phyloP scores from a whole-genome alignment of 2,113 vertebrate genomes.

The Brachionichthys hirsutus region DNA sequence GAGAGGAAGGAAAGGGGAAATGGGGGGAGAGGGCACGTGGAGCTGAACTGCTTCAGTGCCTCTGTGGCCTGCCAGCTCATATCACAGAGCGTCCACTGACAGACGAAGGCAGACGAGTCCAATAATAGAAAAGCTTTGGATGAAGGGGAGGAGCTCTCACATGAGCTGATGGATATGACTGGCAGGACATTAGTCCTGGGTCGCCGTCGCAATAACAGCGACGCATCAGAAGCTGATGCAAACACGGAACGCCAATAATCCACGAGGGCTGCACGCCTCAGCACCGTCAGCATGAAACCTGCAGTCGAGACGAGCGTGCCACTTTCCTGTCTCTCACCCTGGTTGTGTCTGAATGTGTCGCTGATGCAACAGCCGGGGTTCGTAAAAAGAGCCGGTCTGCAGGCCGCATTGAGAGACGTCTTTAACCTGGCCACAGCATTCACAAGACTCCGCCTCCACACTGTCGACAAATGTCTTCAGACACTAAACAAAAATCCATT shows the following conservation, averaged over 20 bases:
- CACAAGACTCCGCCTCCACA: constrained; percentile 9
- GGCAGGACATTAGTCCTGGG: constrained; percentile 19
- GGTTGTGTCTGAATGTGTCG: constrained; percentile 4
- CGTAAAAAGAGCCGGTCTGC: background rate
- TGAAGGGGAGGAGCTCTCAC: constrained; percentile 31
- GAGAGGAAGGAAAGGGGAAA: constrained; percentile 30
- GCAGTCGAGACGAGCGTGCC: constrained; percentile 9
- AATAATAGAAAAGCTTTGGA: constrained; percentile 65
- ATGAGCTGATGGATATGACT: constrained; percentile 22
- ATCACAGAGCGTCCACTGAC: constrained; percentile 69
- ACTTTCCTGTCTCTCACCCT: constrained; percentile 17
- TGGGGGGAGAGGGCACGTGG: constrained; percentile 49
- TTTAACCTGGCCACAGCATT: background rate
- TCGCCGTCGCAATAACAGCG: constrained; percentile 21
- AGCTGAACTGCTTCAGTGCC: constrained; percentile 64
- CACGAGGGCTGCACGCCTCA: background rate
- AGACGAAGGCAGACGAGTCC: constrained; percentile 65
- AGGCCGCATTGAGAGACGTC: too few species aligned
- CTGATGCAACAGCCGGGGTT: background rate
- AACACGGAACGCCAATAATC: constrained; percentile 1
- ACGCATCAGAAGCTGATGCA: constrained; percentile 18
- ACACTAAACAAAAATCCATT: too few species aligned
- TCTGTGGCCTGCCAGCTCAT: constrained; percentile 70
- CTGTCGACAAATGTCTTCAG: background rate
- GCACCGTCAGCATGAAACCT: constrained; percentile 38